Evolutionary conservation across 2,888 invertebrate species (phyloP), one percentile per base, ranked within the genome.

Genomic region (Drosophila rellima): DNA sequence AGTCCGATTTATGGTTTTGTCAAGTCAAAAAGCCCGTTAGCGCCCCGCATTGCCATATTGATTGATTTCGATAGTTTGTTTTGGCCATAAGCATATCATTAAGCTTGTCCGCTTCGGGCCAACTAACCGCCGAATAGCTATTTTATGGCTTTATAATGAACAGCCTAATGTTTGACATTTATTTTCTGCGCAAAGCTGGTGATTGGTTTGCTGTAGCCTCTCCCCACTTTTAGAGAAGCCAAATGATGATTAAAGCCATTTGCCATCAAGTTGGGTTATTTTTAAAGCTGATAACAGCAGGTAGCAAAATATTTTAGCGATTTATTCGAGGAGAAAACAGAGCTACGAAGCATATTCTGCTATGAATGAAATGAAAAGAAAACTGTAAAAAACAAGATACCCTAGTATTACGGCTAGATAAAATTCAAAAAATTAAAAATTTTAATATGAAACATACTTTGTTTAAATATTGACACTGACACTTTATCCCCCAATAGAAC

Each of bases 11-110:
- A 37, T 54, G 26, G 15, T 35, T 63, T 86, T 83, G 71, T 83
- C 70, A 69, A 63, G 61, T 73, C 68, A 39, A 33, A 66, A 64
- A 47, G 68, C 54, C 87, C 82, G 82, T 86, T 86, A 83, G 87
- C 87, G 65, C 72, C 68, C 63, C 54, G 52, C 5, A 72, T 67
- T 50, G 70, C 57, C 70, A 40, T 54, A 65, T 70, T 70, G 80
- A 80, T 82, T 85, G 83, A 86, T 85, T 73, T 69, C 42, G 62
- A 67, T 82, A 62, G 45, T 59, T 66, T 45, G 56, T 40, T 55
- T 55, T 70, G 70, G 54, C 63, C 51, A 67, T 42, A 63, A 64
- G 59, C 75, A 77, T 77, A 67, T 67, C 64, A 76, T 71, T 76
- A 76, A 61, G 56, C 39, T n/a, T 26, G 52, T 50, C n/a, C 54